Evolutionary conservation across 2,797 vertebrate genomes (phyloP), one percentile per base, ranked within the genome.

Genomic region (Eulemur mongoz): DNA sequence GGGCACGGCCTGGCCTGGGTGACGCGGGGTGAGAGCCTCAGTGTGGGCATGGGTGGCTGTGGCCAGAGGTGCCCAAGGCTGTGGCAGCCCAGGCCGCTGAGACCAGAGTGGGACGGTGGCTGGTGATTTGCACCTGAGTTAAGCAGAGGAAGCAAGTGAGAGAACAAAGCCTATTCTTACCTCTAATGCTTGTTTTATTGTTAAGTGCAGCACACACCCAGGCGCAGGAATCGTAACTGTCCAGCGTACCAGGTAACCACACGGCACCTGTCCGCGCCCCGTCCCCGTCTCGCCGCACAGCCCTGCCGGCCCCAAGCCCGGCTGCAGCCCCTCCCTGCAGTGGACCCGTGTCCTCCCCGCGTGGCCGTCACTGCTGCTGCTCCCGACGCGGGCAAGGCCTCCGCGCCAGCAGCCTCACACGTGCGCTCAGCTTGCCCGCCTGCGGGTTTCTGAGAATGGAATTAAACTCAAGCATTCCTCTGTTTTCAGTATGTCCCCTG

Each of bases 231-330:
- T 79, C 69, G 8, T 7, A 8, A 4, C 6, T 1, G 6, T 2
- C 1, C 8, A 9, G 0, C 1, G 1, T 2, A 7, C 7, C 1
- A 4, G 22, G 65, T 0, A 10, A 0, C 17, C 4, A 1, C 1
- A 13, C 12, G 23, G 75, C 43, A 0, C 0, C 0, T 0, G 0
- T 9, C 57, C 2, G 4, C 0, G 8, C 45, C 38, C 38, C 35
- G 2, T 15, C 40, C 35, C 22, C 43, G 2, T 18, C 20, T n/a
- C 7, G 25, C 13, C 2, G 23, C 15, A 6, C 25, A 5, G 61
- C 61, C 40, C 59, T n/a, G 40, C 45, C 3, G 8, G 8, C 54
- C 22, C 54, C 50, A 18, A 52, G 50, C 50, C 50, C 50, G 50
- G 50, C 50, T 18, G 17, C 17, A 18, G 32, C 30, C 63, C 63